Base-by-base conservation (phyloP, 1,140 invertebrate species). In the Glossosoma conforme region DNA sequence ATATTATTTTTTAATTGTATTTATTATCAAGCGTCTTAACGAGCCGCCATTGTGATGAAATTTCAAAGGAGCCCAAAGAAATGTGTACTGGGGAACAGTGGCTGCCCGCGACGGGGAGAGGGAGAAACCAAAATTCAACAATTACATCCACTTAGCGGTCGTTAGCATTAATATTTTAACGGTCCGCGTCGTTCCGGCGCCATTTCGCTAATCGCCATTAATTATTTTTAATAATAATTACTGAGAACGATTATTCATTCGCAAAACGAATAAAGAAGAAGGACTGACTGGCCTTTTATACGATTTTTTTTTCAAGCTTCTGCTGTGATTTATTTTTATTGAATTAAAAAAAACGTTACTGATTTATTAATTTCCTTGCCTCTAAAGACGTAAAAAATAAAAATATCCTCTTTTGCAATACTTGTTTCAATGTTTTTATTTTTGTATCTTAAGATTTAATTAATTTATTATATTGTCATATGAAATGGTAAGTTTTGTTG, bases 71-170 rank as follows among this genome's bases (percentile, higher is more conserved):
- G 8, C 6, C 35, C 6, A 37, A 37, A 37, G 11, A 8, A 37
- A 37, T 9, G 15, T 9, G 13, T 37, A n/a, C 5, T 5, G 14
- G 5, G 11, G 14, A 37, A 13, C 15, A 13, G 35, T 17, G 15
- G 11, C 35, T 8, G 14, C 11, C 15, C 5, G 35, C 35, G 14
- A 13, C 8, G 35, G 5, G 35, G 11, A 8, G 35, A 5, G 37
- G 17, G 18, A 18, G 33, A 37, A 52, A 52, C 42, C 50, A 19
- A 45, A 52, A 52, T 44, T 44, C 24, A 52, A 52, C 43, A 52
- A 44, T 45, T 45, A 52, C 43, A 52, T 41, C 42, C 50, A 52
- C 42, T 52, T 52, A 52, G 46, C 33, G 32, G 50, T 52, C 50
- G 44, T 52, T 52, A 52, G 42, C 41, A 46, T 35, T 36, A 44